Evolutionary conservation across 1,140 invertebrate species (phyloP).

Genomic region (Bombus breviceps): DNA sequence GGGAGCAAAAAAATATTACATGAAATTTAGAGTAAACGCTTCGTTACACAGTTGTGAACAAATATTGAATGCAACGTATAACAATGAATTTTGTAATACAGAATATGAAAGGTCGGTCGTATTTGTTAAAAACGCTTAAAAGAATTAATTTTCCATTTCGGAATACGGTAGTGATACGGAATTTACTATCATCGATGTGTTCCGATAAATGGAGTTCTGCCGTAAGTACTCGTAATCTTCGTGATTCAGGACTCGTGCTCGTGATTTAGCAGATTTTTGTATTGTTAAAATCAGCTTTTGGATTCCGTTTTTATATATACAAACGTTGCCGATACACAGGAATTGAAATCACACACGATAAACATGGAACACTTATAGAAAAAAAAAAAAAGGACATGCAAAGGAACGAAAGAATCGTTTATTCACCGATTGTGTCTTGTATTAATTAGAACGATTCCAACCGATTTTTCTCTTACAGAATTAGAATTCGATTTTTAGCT

Average conservation of each 20-base stretch:
- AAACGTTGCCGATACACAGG: slow-evolving; percentile 23
- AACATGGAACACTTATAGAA: background rate
- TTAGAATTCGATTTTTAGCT: slow-evolving; percentile 37
- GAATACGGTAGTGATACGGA: background rate
- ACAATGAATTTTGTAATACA: background rate
- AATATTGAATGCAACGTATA: background rate
- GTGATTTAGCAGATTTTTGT: slow-evolving; percentile 17
- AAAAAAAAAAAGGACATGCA: background rate
- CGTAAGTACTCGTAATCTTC: background rate
- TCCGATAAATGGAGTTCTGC: background rate
- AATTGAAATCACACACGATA: slow-evolving; percentile 30
- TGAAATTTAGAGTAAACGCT: background rate
- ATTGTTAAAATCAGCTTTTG: slow-evolving; percentile 31
- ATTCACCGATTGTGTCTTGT: slow-evolving; percentile 53
- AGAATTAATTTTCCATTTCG: background rate
- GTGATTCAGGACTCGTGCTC: background rate
- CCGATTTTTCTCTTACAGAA: slow-evolving; percentile 32
- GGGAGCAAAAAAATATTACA: background rate
- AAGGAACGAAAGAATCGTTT: slow-evolving; percentile 22
- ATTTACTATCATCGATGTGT: background rate
- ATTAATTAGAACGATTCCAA: slow-evolving; percentile 30
- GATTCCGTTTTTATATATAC: slow-evolving; percentile 46
- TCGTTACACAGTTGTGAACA: background rate
- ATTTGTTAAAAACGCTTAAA: background rate
- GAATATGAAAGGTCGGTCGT: background rate